Base-by-base conservation (phyloP, 1,140 invertebrate species). In the Pseudobourletiella spinata region DNA sequence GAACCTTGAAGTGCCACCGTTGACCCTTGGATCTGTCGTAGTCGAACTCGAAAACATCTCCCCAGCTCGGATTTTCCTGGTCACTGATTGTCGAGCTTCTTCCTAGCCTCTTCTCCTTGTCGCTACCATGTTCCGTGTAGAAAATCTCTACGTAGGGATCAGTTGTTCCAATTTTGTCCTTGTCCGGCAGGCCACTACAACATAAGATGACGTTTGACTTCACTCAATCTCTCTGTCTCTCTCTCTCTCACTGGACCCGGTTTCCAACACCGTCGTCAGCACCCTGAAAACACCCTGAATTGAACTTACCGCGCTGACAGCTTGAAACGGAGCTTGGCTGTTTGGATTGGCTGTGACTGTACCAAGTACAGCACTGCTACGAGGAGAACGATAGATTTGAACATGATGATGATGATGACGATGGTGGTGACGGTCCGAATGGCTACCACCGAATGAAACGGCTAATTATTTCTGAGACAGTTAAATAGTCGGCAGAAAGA, bases 11-110 rank as follows among this genome's bases (percentile, higher is more conserved):
- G 4, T 24, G 28, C 60, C 59, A 68, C 25, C 51, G 39, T 56
- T 64, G 63, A 14, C 63, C 46, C 57, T 67, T 69, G 24, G 6
- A 55, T 50, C 44, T 29, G 32, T 69, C 65, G 20, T 55, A 69
- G 22, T 66, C 59, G 30, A 69, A 66, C 42, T 64, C 59, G 35
- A 69, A 66, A 26, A 62, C 24, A 22, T 66, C 63, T 59, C 64
- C 65, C 64, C 64, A 69, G 20, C 42, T 26, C 22, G 64, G 64
- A 44, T 55, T 64, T 20, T 63, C 59, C 6, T 25, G 63, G 44
- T 67, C 57, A 44, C 24, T 56, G 16, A 67, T 57, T 0, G 61
- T 67, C 6, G 51, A 39, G 24, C 32, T 57, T n/a, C 57, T 22
- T 50, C 59, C 65, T 8, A 67, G 57, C 39, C 57, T 63, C 3